A percentile compares a stretch with the other conserved stretches of the same genome.
Evolutionary conservation across 2,797 vertebrate genomes (phyloP).

Genomic region (Hippocampus kuda): DNA sequence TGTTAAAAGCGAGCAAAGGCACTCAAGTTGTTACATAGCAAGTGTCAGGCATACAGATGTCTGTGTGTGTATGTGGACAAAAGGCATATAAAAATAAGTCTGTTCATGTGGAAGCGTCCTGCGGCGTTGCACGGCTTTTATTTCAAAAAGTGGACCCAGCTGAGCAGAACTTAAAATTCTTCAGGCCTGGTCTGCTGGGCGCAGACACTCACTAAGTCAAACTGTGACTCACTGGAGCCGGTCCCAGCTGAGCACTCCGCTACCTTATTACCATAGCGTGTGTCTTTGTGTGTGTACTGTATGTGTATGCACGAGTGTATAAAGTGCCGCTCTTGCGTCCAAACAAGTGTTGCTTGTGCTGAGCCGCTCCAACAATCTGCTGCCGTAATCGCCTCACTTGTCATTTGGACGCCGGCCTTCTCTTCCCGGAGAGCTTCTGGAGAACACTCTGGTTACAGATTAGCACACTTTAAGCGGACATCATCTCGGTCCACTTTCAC

Average conservation of each 20-base stretch:
- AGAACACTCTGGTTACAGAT: constrained; percentile 28
- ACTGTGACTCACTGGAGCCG: constrained; percentile 2
- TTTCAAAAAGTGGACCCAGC: neutral
- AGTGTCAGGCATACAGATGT: neutral
- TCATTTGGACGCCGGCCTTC: constrained; percentile 35
- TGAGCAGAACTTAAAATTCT: constrained; percentile 1
- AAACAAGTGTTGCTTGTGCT: constrained; percentile 35
- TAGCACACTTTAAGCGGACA: constrained; percentile 16
- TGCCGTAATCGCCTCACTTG: constrained; percentile 41
- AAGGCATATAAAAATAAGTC: neutral
- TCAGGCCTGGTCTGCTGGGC: neutral
- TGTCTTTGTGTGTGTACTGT: neutral
- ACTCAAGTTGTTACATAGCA: no score
- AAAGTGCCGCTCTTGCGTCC: constrained; percentile 10
- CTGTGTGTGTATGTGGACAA: neutral
- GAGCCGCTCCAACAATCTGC: constrained; percentile 42
- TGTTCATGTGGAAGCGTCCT: neutral
- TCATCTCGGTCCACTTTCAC: constrained; percentile 12
- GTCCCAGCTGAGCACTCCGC: constrained; percentile 3
- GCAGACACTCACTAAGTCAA: neutral
- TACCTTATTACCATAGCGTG: constrained; percentile 5
- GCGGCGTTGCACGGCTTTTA: neutral
- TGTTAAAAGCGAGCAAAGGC: no score
- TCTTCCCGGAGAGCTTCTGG: constrained; percentile 30
- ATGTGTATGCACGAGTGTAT: neutral